phyloP scores from a whole-genome alignment of 2,113 vertebrate species.

The Antigone vipio region DNA sequence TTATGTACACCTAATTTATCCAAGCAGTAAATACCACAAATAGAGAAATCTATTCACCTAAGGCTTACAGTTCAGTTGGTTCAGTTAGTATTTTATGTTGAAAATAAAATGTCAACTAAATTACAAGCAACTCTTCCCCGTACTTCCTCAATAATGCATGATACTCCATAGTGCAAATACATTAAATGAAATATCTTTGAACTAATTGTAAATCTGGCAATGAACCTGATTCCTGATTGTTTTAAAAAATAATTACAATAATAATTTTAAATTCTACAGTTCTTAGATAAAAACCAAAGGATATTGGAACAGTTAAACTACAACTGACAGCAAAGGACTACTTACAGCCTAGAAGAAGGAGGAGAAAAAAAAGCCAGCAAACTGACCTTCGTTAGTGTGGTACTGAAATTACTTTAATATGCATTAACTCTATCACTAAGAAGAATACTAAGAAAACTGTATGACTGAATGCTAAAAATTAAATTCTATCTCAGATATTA shows the following conservation, averaged over 20 bases:
- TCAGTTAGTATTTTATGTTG: constrained; percentile 46
- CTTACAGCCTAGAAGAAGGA: background rate
- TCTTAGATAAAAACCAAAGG: background rate
- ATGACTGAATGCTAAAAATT: background rate
- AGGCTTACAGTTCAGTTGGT: constrained; percentile 64
- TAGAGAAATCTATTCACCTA: constrained; percentile 65
- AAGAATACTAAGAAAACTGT: background rate
- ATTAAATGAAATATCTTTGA: constrained; percentile 14
- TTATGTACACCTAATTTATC: constrained; percentile 77
- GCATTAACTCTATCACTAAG: background rate
- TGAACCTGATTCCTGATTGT: background rate
- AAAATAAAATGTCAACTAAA: constrained; percentile 67
- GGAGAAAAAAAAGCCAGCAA: background rate
- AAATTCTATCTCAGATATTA: background rate
- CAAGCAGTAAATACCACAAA: constrained; percentile 65
- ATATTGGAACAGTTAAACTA: background rate
- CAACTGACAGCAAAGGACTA: background rate
- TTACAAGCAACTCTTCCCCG: constrained; percentile 18
- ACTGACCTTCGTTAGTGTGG: background rate
- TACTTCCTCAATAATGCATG: background rate
- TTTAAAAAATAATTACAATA: constrained; percentile 38
- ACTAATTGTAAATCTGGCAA: constrained; percentile 43
- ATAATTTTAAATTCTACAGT: constrained; percentile 27
- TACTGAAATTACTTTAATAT: background rate
- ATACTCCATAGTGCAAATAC: background rate